Conservation (phyloP, 2,113 vertebrate species). For the Brienomyrus longianalis region DNA sequence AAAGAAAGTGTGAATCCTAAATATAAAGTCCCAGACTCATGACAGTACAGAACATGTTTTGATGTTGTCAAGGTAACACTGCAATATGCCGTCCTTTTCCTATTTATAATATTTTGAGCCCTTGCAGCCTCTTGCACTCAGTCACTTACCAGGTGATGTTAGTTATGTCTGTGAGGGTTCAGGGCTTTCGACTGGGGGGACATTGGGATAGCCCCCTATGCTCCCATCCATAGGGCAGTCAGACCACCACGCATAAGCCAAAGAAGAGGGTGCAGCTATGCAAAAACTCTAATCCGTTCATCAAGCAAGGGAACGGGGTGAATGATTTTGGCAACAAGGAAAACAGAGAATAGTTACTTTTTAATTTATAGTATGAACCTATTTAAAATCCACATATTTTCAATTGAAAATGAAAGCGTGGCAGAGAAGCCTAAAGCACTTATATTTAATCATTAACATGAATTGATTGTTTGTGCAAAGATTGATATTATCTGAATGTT, state of each 20-base stretch:
- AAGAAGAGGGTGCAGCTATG: neutral
- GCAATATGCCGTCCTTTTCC: neutral
- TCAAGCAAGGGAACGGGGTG: neutral
- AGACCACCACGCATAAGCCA: neutral
- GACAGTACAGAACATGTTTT: neutral
- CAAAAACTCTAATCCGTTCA: neutral
- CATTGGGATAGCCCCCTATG: neutral
- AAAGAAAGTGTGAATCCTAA: neutral
- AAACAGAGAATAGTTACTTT: neutral
- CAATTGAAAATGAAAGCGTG: neutral
- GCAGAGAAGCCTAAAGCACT: neutral
- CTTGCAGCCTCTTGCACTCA: neutral
- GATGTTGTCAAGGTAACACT: neutral
- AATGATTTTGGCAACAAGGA: neutral
- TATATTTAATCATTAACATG: neutral
- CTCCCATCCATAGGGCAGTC: neutral
- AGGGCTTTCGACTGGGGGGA: neutral
- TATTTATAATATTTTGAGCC: neutral
- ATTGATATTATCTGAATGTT: neutral
- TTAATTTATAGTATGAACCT: neutral
- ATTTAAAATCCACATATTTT: neutral
- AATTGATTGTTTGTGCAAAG: neutral
- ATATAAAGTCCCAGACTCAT: neutral
- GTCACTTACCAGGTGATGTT: neutral
- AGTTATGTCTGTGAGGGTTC: neutral